Base-by-base conservation (phyloP, 2,888 invertebrate genomes). In the Thyatira batis region DNA sequence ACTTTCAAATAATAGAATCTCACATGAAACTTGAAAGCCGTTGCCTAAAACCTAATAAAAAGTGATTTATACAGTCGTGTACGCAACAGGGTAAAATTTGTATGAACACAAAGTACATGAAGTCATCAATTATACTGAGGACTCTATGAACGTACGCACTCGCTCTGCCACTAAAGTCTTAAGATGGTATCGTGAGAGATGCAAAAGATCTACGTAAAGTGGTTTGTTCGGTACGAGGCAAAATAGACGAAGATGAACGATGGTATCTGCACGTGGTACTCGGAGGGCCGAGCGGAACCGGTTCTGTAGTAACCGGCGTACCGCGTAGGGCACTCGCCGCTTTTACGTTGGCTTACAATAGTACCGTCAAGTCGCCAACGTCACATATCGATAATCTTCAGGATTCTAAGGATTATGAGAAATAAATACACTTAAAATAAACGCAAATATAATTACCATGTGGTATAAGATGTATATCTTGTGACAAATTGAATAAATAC, bases 191-290 rank as follows among this genome's bases (percentile, higher is more conserved):
- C 54, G 53, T 57, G 54, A 61, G 54, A 54, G 54, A 54, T 39
- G 58, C 20, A 17, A 27, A 27, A 68, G 81, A 72, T 71, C 72
- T 52, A 27, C 43, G 59, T 57, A 46, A 52, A 52, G 53, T 69
- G 68, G 67, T 67, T 54, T 55, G 52, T 48, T 48, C 28, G 54
- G 60, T 69, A 70, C 66, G 68, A 75, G 75, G 77, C 79, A 83
- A 86, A 85, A 87, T 85, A 87, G 89, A 89, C 81, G 88, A 87
- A 86, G 87, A 87, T 80, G 86, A 80, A 87, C 81, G 82, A 82
- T 82, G 73, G 68, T 84, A 83, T 83, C 83, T 84, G 80, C 87
- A 88, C 87, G 86, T 85, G 86, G 82, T 75, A 65, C 63, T 65
- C 57, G 69, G 74, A 79, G 81, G 82, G 82, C 75, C 58, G 68